Evolutionary conservation across 1,140 invertebrate genomes (phyloP).

Genomic region (Pseudomyrmex pallidus): DNA sequence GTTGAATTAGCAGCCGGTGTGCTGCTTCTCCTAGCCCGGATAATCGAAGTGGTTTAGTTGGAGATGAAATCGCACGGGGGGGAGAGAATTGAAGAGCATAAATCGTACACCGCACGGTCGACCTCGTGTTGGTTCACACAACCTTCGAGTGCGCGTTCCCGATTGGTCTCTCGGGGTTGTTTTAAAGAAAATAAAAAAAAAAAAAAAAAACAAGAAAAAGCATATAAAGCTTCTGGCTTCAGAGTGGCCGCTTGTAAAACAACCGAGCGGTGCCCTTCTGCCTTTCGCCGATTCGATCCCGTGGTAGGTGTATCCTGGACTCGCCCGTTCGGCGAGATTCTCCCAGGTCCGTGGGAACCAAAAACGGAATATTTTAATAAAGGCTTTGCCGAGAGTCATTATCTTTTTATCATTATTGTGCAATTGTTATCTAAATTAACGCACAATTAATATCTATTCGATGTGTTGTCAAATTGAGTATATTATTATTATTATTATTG

Average conservation of each 20-base stretch:
- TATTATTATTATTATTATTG: too few relatives aligned
- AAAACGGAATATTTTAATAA: slow-evolving; percentile 73
- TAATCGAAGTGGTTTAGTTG: slow-evolving; percentile 36
- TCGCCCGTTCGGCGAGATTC: slow-evolving; percentile 63
- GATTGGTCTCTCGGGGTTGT: slow-evolving; percentile 54
- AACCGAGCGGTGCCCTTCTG: slow-evolving; percentile 75
- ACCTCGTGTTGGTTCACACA: slow-evolving; percentile 66
- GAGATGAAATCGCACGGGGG: slow-evolving; percentile 62
- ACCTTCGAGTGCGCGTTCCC: slow-evolving; percentile 65
- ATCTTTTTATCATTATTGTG: background rate
- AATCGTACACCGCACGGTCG: slow-evolving; percentile 59
- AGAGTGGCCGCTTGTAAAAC: slow-evolving; percentile 78
- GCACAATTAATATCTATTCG: background rate
- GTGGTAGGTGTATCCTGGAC: slow-evolving; percentile 67
- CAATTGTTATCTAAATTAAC: background rate
- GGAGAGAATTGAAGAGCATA: slow-evolving; percentile 68
- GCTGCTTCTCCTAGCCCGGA: slow-evolving; percentile 32
- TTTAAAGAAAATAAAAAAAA: slow-evolving; percentile 6
- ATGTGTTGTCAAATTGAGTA: background rate
- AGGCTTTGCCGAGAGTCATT: slow-evolving; percentile 37
- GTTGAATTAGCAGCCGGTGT: slow-evolving; percentile 51
- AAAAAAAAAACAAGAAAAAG: background rate
- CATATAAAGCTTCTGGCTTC: slow-evolving; percentile 79
- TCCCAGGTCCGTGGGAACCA: slow-evolving; percentile 68
- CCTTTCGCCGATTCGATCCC: slow-evolving; percentile 72